Conservation (phyloP, 1,140 invertebrate genomes). For the Cydia splendana region DNA sequence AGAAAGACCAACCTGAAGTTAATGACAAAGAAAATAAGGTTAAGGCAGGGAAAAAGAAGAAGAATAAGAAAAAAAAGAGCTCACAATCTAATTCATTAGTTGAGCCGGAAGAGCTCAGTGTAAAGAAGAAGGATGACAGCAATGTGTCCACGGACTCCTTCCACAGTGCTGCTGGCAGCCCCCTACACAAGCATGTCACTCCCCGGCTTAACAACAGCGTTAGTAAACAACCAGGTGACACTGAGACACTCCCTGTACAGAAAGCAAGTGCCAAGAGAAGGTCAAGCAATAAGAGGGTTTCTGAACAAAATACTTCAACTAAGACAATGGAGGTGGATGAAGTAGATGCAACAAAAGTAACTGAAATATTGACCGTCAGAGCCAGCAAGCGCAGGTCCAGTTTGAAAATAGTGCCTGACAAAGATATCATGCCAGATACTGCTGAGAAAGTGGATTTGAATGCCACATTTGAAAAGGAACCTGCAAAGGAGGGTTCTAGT, state of each 20-base stretch:
- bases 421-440: neutral
- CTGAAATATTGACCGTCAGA: neutral
- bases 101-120: constrained; percentile 37
- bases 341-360: neutral
- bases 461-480: constrained; percentile 32
- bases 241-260: neutral
- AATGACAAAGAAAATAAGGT: constrained; percentile 27
- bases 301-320: neutral
- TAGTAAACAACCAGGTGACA: neutral
- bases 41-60: constrained; percentile 49
- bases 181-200: constrained; percentile 20
- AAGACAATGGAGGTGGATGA: neutral
- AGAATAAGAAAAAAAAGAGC: constrained; percentile 51
- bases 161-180: constrained; percentile 68
- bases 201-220: neutral
- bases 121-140: constrained; percentile 45
- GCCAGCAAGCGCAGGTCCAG: constrained; percentile 6
- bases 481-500: neutral
- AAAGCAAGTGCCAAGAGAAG: neutral
- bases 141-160: constrained; percentile 61
- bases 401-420: neutral
- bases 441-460: constrained; percentile 7
- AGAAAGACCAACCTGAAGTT: constrained; percentile 31
- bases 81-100: constrained; percentile 41
- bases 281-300: constrained; percentile 2